Conservation (phyloP, 2,797 vertebrate species). For the Melanogrammus aeglefinus region DNA sequence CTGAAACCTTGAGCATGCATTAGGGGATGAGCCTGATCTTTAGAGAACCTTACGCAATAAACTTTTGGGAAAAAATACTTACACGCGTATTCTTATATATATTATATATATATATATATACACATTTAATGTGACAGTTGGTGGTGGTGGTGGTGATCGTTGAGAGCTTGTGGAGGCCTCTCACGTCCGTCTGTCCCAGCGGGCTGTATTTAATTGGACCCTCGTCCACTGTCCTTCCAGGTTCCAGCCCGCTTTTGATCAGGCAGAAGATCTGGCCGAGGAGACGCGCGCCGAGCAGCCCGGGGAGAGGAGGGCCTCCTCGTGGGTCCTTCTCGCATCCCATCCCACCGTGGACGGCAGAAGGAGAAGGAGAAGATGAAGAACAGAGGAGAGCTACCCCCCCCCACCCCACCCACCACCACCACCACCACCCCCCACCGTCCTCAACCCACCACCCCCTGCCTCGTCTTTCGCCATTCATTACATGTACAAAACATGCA, state of each 20-base stretch:
- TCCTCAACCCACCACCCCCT: neutral
- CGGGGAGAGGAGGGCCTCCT: constrained; percentile 60
- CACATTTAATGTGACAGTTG: neutral
- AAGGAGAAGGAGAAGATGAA: constrained; percentile 27
- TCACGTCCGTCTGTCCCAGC: constrained; percentile 68
- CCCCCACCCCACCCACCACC: neutral
- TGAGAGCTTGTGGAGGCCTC: constrained; percentile 35
- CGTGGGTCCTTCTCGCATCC: constrained; percentile 53
- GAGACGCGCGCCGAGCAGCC: constrained; percentile 63
- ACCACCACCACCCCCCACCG: neutral
- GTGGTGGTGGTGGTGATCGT: neutral
- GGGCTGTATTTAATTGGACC: constrained; percentile 78
- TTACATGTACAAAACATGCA: constrained; percentile 41
- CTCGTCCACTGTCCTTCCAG: constrained; percentile 70
- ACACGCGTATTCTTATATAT: neutral
- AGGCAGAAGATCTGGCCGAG: constrained; percentile 65
- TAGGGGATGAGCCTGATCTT: constrained; percentile 45
- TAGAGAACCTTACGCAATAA: constrained; percentile 54
- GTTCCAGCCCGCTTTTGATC: constrained; percentile 73
- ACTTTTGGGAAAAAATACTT: constrained; percentile 56
- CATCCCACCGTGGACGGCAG: constrained; percentile 56
- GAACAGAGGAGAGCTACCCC: neutral
- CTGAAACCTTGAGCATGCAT: constrained; percentile 66
- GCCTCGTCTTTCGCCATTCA: constrained; percentile 31
- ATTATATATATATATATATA: neutral